Evolutionary conservation across 1,140 invertebrate species (phyloP), one percentile per base, ranked within the genome.

Genomic region (Sarcophaga peregrina): DNA sequence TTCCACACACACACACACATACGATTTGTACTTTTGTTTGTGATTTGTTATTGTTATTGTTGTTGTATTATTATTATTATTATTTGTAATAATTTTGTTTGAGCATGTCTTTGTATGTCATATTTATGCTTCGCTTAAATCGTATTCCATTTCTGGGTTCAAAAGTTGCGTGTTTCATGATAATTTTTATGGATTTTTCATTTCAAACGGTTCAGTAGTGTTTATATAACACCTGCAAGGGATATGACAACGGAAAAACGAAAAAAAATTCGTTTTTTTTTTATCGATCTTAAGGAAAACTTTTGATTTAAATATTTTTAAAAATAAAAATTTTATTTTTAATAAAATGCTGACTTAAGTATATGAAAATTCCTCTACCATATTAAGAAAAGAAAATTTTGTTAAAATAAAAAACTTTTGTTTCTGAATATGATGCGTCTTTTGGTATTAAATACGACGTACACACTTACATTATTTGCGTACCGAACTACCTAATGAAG

Each of bases 101-200:
- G 62, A 8, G 0, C 4, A 37, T 37, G 25, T 37, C 25, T 37
- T 37, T 37, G n/a, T 68, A 68, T 68, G 62, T 68, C 17, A 68
- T 68, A 68, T 20, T 68, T 68, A 20, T 68, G 17, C 4, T 68
- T 68, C n/a, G 9, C 6, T 68, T 9, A 68, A 8, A 8, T 68
- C 20, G 15, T 1, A 20, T 68, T 68, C 9, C 20, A 17, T 62
- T 62, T 62, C 13, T 68, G 62, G 62, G 62, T 68, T 20, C 47
- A 78, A 78, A 52, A 50, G 75, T 78, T 78, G 75, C 75, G 75
- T 78, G 75, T 78, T 78, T 10, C 10, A 78, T 52, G 75, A 8
- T 78, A 78, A 78, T 78, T 78, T 62, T 78, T 78, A 78, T 50
- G n/a, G 47, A 25, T 73, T 75, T 78, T 25, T 5, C 17, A 5